phyloP scores from a whole-genome alignment of 2,888 invertebrate genomes.

The Acanthopleura granulata region DNA sequence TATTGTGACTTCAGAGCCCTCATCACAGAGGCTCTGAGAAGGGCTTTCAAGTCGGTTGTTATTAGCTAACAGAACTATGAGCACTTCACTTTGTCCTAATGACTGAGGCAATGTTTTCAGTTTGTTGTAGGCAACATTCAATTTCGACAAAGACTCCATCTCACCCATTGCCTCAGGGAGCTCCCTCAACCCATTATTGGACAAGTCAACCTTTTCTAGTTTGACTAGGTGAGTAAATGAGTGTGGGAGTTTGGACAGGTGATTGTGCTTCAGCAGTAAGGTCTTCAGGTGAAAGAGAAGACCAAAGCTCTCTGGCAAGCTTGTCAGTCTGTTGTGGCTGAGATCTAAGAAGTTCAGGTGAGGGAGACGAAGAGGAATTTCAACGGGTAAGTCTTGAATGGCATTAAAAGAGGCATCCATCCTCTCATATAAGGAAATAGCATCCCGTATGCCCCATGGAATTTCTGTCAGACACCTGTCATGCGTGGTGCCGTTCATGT shows the following conservation, averaged over 20 bases:
- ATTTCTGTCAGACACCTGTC: conserved; percentile 61
- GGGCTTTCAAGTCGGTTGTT: conserved; percentile 62
- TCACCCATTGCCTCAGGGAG: conserved; percentile 62
- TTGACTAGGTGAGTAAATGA: conserved; percentile 63
- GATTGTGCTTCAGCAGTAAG: conserved; percentile 61
- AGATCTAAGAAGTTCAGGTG: conserved; percentile 65
- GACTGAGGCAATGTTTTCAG: conserved; percentile 61
- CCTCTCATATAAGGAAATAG: conserved; percentile 65
- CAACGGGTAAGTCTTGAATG: conserved; percentile 62
- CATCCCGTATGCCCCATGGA: conserved; percentile 63
- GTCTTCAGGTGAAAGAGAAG: conserved; percentile 65
- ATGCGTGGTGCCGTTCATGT: conserved; percentile 60
- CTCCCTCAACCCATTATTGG: conserved; percentile 58
- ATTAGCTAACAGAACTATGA: conserved; percentile 57
- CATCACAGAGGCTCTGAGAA: conserved; percentile 61
- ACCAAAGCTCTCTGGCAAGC: conserved; percentile 65
- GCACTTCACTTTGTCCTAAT: conserved; percentile 51
- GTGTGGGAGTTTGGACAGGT: conserved; percentile 54
- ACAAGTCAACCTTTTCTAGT: conserved; percentile 65
- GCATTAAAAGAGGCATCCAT: conserved; percentile 66
- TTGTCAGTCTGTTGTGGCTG: conserved; percentile 62
- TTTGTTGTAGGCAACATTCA: conserved; percentile 65
- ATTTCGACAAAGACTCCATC: conserved; percentile 59
- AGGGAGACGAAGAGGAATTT: conserved; percentile 66
- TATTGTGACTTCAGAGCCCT: conserved; percentile 60